Evolutionary conservation across 30 jellyfish, hydroid and myxozoan genomes (phyloP), one percentile per base, ranked within the genome.

Genomic region (Nemopilema nomurai): DNA sequence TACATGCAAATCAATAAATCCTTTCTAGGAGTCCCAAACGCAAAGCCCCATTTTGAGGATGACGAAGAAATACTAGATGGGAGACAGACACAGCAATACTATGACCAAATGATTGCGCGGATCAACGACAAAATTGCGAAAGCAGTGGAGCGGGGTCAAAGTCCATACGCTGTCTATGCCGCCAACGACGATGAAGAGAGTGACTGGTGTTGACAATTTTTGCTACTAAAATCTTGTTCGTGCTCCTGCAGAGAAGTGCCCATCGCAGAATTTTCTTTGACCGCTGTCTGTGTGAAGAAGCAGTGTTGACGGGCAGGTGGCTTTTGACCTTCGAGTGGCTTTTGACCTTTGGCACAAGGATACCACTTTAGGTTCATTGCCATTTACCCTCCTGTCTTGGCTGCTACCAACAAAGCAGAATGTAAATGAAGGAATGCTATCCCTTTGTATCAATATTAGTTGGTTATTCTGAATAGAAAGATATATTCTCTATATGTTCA

Each of bases 91-190:
- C 97, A 94, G 83, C 97, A 94, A 81, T 94, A 94, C 82, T 94
- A 94, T 84, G 99, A 94, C 80, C 94, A 90, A 29, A 94, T 94
- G 99, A 94, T 94, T 26, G 96, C 99, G 18, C 99, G 89, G 68
- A 94, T 94, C 70, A 89, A 90, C 81, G 92, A 86, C 75, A 97
- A 94, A 86, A 94, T 94, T 26, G 99, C 99, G 6, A 85, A 85
- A 52, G 99, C 91, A 28, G 96, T 90, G 23, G 99, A 94, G 75
- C 74, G 98, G 18, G 96, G 96, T 24, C 91, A 69, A 28, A 73
- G 89, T 28, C 92, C 96, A 8, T 82, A 84, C 71, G 91, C 93
- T 57, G 89, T 81, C 17, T 78, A 84, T 77, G 93, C 96, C 41
- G 83, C 90, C 28, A 97, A 87, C 27, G 96, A 88, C 29, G 97